Base-by-base conservation (phyloP, 2,797 vertebrate species). In the Gadopsis bispinosus region DNA sequence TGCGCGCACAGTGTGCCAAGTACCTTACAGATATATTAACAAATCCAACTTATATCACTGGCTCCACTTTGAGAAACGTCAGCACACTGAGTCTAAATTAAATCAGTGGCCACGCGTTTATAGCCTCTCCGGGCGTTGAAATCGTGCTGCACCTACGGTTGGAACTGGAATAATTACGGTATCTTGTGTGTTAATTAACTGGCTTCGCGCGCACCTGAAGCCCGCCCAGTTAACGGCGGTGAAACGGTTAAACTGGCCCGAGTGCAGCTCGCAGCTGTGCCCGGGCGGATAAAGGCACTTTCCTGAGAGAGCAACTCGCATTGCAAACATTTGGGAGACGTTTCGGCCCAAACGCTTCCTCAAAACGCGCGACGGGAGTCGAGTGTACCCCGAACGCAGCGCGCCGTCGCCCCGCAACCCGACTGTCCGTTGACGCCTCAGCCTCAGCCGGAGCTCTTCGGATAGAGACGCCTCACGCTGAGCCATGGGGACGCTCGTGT, bases 401-500 rank as follows among this genome's bases (percentile, higher is more conserved):
- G 26, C 26, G 26, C 26, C 26, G 26, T 26, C 26, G 26, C 26
- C 26, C 26, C 26, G 26, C 26, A 26, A 26, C 26, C 26, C 26
- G 26, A 26, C 26, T 26, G 26, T 26, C 26, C 26, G 26, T 26
- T 26, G 26, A 26, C 26, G 26, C 26, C 26, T 26, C 26, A 26
- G 26, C 26, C 26, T n/a, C n/a, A n/a, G 26, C 2, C 26, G 48
- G 20, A 73, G 59, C 33, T 66, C n/a, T 50, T 69, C 65, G 12
- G 33, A 11, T 4, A 47, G 35, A 73, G 50, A 41, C 72, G 37
- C 10, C 26, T 51, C 63, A 45, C 6, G 1, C 10, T 19, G 58
- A 73, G 59, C 59, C 62, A 95, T 95, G 95, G 88, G 87, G 58
- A 93, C 77, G 73, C 74, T 87, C 10, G 54, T 74, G 6, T 76